Base-by-base conservation (phyloP, 2,888 invertebrate genomes). In the Cerastis rubricosa region DNA sequence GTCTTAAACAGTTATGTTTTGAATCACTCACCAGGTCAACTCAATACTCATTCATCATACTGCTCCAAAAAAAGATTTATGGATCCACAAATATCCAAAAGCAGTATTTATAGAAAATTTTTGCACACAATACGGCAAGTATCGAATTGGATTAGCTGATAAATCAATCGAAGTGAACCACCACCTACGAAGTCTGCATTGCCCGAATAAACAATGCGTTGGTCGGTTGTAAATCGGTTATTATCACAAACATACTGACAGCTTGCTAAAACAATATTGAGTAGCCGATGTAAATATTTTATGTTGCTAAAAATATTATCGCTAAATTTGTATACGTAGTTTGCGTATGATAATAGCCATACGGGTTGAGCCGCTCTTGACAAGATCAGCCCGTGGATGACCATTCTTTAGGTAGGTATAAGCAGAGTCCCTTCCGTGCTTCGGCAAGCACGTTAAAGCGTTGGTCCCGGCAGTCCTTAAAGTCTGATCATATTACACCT, bases 221-320 rank as follows among this genome's bases (percentile, higher is more conserved):
- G 45, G 81, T 29, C 12, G 59, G 76, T 61, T 65, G 72, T 86
- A 86, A 85, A 85, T 82, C 57, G 47, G 51, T 54, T 74, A 71
- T 71, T 77, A 84, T 79, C 59, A 72, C 87, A 84, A 85, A 86
- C 81, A 84, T 29, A 64, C 79, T 70, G 81, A 81, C 85, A 81
- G 81, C 35, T 76, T 54, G 65, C 66, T 77, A 29, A 73, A 78
- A 68, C 64, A 81, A 11, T 76, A 84, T 75, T 76, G 65, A 73
- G 71, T 73, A 17, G 76, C 57, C 74, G 75, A 71, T 77, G 80
- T 79, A 81, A 87, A 86, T 86, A 83, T 83, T 81, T 68, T 63
- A 71, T 65, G 54, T 0, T 54, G 63, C 71, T 80, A 74, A 78
- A 78, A 78, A 84, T 80, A 78, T 72, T 40, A 65, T n/a, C 2